Evolutionary conservation across 2,888 invertebrate species (phyloP), one percentile per base, ranked within the genome.

Genomic region (Callinectes sapidus): DNA sequence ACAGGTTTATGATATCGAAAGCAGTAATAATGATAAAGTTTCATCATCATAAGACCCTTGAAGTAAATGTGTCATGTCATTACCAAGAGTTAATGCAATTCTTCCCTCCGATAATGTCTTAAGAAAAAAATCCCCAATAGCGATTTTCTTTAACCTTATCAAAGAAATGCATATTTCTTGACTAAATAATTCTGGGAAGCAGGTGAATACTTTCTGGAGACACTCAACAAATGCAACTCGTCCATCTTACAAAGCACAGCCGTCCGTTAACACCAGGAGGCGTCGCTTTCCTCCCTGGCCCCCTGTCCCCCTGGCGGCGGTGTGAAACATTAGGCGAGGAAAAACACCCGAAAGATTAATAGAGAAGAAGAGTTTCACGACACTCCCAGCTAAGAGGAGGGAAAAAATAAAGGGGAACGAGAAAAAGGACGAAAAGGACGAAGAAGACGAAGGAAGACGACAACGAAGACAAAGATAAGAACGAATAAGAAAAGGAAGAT

Each of bases 301-400:
- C 3, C 18, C 18, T 16, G 61, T 16, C 16, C 61, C 61, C 16
- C 61, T 61, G 61, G 23, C 61, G 61, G 18, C 61, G 6, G 23
- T 16, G 61, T 61, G 61, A 61, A 61, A 61, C 16, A 61, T 61
- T 16, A 16, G 18, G 61, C 71, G n/a, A 61, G 61, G 23, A 61
- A 61, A 61, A 61, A 61, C 23, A 61, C 61, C 23, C 61, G 23
- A 61, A 77, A 77, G 71, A 77, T 77, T 77, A 77, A 77, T 77
- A 77, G 71, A 77, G 71, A 77, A n/a, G 28, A 77, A 77, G 61
- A 61, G 71, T 77, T 77, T 77, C 71, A 77, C 71, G 71, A 77
- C 71, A 77, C 71, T 77, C 28, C 71, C 71, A 77, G 28, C 13
- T 28, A 28, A 77, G 71, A 77, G 28, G 71, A 77, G 28, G 71